Conservation (phyloP, 2,797 vertebrate genomes). For the Danio kyathit region DNA sequence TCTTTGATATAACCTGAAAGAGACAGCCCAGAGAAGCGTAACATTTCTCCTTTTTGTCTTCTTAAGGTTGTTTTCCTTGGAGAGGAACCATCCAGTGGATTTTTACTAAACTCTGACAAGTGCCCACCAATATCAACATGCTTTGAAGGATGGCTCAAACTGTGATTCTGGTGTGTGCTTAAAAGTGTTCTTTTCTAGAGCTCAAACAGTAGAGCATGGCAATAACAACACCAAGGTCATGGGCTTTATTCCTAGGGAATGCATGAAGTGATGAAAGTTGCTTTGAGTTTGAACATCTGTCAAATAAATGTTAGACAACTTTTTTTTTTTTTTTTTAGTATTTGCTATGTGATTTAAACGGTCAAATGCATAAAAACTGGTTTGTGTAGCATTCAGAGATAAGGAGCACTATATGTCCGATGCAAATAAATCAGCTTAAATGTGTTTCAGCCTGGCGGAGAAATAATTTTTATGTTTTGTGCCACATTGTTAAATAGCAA, state of each 20-base stretch:
- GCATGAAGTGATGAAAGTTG: not conserved
- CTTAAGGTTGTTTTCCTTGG: conserved; percentile 36
- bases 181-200: not conserved
- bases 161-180: not conserved
- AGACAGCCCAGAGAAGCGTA: conserved; percentile 33
- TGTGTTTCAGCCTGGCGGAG: too few relatives aligned
- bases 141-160: conserved; percentile 33
- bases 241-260: not conserved
- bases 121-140: conserved; percentile 10
- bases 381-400: too few relatives aligned
- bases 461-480: too few relatives aligned
- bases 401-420: too few relatives aligned
- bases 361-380: too few relatives aligned
- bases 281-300: not conserved
- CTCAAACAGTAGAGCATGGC: not conserved
- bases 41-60: conserved; percentile 25
- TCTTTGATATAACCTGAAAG: conserved; percentile 41
- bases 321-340: not conserved
- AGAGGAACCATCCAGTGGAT: conserved; percentile 33
- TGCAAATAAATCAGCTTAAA: too few relatives aligned
- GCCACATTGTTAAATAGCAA: too few relatives aligned
- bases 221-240: not conserved
- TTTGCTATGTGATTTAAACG: too few relatives aligned
- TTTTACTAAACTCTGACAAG: conserved; percentile 32
- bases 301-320: not conserved